A percentile compares a stretch with the other conserved stretches of the same genome.
phyloP scores from a whole-genome alignment of 2,113 vertebrate species.

The Turdus rufiventris region DNA sequence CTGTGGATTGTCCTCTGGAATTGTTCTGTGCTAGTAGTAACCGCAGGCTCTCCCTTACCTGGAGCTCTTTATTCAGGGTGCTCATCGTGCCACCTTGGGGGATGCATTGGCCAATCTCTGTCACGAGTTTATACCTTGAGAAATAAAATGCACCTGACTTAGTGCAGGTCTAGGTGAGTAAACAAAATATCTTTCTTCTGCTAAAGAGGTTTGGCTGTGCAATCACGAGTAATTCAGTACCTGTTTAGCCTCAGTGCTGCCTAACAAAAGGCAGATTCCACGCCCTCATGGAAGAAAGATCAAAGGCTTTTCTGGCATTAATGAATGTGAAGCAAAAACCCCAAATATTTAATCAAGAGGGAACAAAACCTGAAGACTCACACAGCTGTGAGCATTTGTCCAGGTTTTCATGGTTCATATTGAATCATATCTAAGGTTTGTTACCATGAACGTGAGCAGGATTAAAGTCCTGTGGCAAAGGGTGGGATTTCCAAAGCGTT shows the following conservation, averaged over 20 bases:
- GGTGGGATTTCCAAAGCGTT: background rate
- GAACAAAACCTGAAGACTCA: background rate
- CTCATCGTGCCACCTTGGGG: background rate
- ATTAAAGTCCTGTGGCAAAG: background rate
- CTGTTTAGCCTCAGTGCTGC: constrained; percentile 14
- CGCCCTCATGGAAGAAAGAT: constrained; percentile 27
- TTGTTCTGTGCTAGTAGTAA: background rate
- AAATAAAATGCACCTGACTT: constrained; percentile 1
- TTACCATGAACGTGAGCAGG: background rate
- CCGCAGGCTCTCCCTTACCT: background rate
- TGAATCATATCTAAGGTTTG: background rate
- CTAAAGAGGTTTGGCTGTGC: constrained; percentile 21
- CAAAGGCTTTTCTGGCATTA: constrained; percentile 39
- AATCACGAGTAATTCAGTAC: constrained; percentile 36
- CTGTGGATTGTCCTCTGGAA: background rate
- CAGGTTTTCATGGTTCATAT: background rate
- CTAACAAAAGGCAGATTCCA: constrained; percentile 46
- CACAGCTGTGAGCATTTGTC: constrained; percentile 7
- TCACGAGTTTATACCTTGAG: background rate
- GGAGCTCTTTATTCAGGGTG: background rate
- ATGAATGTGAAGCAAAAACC: constrained; percentile 11
- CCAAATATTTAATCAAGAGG: constrained; percentile 51
- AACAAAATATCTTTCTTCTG: background rate
- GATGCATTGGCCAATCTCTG: background rate
- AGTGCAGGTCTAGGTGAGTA: background rate